A percentile compares a stretch with the other conserved stretches of the same genome.
Conservation (phyloP, 2,113 vertebrate species). For the Hippocampus abdominalis region DNA sequence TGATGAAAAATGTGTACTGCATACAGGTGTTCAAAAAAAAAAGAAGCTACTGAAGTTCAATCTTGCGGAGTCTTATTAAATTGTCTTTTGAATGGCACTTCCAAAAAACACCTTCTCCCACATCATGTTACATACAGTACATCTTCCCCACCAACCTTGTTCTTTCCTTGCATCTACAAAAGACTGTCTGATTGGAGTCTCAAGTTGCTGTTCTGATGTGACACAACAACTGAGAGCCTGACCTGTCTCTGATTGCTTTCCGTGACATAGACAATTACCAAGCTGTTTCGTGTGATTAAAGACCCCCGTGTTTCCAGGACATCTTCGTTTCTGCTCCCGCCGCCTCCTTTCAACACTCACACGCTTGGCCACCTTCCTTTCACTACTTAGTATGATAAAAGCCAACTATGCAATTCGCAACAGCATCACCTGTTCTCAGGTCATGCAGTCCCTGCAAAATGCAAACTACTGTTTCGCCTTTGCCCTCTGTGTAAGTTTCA, state of each 20-base stretch:
- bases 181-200: conserved; percentile 43
- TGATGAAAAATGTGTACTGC: no score
- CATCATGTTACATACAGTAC: conserved; percentile 29
- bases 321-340: conserved; percentile 27
- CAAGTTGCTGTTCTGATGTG: conserved; percentile 31
- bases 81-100: conserved; percentile 5
- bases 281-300: conserved; percentile 64
- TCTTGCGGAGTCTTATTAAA: no score
- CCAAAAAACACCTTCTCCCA: conserved; percentile 13
- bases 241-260: conserved; percentile 50
- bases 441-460: neutral
- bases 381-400: conserved; percentile 10
- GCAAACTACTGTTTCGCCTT: neutral
- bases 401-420: neutral
- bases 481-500: neutral
- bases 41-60: no score
- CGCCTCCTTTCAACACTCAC: conserved; percentile 9
- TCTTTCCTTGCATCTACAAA: conserved; percentile 43
- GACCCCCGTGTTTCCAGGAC: conserved; percentile 45
- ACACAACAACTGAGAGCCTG: conserved; percentile 24
- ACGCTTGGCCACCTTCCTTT: conserved; percentile 34
- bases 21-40: no score
- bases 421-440: neutral
- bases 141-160: conserved; percentile 28
- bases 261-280: conserved; percentile 60